Evolutionary conservation across 2,113 vertebrate genomes (phyloP).

Genomic region (Rutilus rutilus): DNA sequence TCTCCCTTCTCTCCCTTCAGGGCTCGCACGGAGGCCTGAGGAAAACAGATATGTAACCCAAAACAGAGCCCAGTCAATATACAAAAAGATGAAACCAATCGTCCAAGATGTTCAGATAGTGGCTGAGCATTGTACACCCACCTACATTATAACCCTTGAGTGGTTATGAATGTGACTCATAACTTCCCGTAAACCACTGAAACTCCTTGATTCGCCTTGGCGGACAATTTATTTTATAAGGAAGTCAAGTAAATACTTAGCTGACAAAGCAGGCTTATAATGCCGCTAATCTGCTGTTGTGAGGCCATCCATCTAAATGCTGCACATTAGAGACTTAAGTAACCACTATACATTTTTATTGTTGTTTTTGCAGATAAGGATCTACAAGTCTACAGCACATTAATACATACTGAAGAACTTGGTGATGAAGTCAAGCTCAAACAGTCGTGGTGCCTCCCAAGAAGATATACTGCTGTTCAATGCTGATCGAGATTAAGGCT

Average conservation of each 20-base stretch:
- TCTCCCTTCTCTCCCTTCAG: constrained; percentile 91
- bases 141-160: not conserved
- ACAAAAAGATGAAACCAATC: constrained; percentile 1
- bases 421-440: not conserved
- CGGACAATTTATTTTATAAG: not conserved
- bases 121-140: not conserved
- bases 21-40: constrained; percentile 82
- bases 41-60: constrained; percentile 85
- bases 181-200: not conserved
- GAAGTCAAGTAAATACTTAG: not conserved
- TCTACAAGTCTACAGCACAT: not conserved
- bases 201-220: not conserved
- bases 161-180: not conserved
- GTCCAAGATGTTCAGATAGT: not conserved
- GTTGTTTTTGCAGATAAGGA: not conserved
- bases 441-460: not conserved
- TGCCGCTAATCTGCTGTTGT: not conserved
- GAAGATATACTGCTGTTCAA: constrained; percentile 6
- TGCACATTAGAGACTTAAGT: not conserved
- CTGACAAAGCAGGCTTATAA: not conserved
- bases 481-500: constrained; percentile 6
- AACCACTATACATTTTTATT: not conserved
- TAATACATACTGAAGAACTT: constrained; percentile 22
- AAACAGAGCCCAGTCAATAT: constrained; percentile 75
- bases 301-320: not conserved